phyloP scores from a whole-genome alignment of 2,113 vertebrate genomes.

The Muntiacus muntjak region DNA sequence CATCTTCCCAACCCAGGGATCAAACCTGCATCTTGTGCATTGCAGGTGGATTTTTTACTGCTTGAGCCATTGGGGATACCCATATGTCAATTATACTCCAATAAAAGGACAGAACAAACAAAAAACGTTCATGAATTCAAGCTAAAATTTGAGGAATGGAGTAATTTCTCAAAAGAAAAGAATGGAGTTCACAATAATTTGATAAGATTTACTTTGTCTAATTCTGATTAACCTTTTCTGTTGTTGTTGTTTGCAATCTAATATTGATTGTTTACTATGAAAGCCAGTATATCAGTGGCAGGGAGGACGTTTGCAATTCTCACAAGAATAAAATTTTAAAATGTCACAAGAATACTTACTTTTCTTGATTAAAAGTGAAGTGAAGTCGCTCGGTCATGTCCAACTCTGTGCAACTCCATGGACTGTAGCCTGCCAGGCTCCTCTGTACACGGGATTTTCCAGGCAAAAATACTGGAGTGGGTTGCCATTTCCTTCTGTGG shows the following conservation, averaged over 20 bases:
- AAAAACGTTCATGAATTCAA: not conserved
- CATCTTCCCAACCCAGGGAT: not conserved
- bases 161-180: not conserved
- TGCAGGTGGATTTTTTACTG: not conserved
- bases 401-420: not conserved
- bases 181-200: not conserved
- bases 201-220: not conserved
- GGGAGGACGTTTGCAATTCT: not conserved
- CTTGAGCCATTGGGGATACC: not conserved
- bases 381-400: not conserved
- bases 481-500: too few relatives aligned
- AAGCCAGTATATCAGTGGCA: not conserved
- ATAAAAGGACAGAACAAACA: not conserved
- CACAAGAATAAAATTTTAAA: not conserved
- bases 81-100: not conserved
- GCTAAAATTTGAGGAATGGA: not conserved
- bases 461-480: too few relatives aligned
- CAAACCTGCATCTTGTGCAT: not conserved
- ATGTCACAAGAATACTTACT: not conserved
- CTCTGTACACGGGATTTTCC: too few relatives aligned
- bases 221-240: not conserved
- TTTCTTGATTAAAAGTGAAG: not conserved
- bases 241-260: not conserved
- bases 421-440: too few relatives aligned
- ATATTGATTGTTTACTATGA: not conserved